Conservation (phyloP, 1,140 invertebrate species). For the Chironomus tepperi region DNA sequence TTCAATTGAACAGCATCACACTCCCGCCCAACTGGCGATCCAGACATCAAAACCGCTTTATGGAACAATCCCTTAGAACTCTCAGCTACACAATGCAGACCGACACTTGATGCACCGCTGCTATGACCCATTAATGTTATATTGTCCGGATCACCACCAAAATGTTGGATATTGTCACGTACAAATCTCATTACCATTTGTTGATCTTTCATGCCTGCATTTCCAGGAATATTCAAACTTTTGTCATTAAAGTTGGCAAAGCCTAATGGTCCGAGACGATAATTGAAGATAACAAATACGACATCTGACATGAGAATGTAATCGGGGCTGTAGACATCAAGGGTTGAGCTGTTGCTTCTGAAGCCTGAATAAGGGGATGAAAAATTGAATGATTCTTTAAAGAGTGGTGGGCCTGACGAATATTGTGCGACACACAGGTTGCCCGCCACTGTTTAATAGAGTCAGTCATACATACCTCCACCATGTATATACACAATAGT, state of each 20-base stretch:
- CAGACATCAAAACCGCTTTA: slow-evolving; percentile 40
- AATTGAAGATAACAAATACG: slow-evolving; percentile 50
- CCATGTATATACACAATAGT: slow-evolving; percentile 37
- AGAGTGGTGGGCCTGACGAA: no score
- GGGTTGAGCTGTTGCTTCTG: neutral
- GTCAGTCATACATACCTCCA: slow-evolving; percentile 29
- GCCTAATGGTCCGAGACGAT: slow-evolving; percentile 41
- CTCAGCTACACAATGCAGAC: slow-evolving; percentile 33
- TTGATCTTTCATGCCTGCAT: slow-evolving; percentile 53
- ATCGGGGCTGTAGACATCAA: slow-evolving; percentile 32
- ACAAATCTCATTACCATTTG: slow-evolving; percentile 47
- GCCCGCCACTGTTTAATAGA: no score
- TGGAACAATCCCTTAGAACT: slow-evolving; percentile 32
- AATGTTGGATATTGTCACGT: slow-evolving; percentile 43
- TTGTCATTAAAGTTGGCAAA: slow-evolving; percentile 45
- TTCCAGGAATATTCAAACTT: slow-evolving; percentile 42
- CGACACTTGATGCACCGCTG: slow-evolving; percentile 45
- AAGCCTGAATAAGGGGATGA: neutral
- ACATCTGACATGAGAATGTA: slow-evolving; percentile 43
- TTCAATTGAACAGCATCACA: slow-evolving; percentile 33
- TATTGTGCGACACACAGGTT: no score
- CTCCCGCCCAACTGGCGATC: slow-evolving; percentile 34
- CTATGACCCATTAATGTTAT: slow-evolving; percentile 60
- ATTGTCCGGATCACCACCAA: slow-evolving; percentile 60
- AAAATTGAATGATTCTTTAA: no score